Percentiles rank a stretch among this genome's conserved stretches.
phyloP scores from a whole-genome alignment of 2,797 vertebrate genomes.

The Allobates femoralis region DNA sequence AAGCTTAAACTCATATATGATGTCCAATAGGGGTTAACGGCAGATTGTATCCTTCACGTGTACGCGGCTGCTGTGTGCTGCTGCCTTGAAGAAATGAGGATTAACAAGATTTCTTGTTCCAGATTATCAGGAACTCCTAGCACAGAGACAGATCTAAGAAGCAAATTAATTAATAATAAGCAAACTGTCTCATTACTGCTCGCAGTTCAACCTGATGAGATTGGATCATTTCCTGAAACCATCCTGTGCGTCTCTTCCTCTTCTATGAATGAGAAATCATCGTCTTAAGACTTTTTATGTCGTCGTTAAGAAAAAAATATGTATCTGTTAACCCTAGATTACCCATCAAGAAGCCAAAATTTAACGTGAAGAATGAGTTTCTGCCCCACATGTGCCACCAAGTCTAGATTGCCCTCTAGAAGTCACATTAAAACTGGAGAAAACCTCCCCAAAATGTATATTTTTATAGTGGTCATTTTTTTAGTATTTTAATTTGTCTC shows the following conservation, averaged over 20 bases:
- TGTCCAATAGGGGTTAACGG: constrained; percentile 6
- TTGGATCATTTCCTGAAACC: constrained; percentile 52
- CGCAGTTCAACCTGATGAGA: constrained; percentile 17
- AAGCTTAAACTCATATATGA: neutral
- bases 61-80: constrained; percentile 24
- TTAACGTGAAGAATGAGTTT: neutral
- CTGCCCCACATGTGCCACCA: neutral
- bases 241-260: constrained; percentile 8
- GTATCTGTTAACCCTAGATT: neutral
- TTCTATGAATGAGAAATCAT: neutral
- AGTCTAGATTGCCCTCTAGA: too few species aligned
- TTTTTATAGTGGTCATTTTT: too few species aligned
- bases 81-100: constrained; percentile 28
- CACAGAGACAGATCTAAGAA: constrained; percentile 36
- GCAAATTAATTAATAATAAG: constrained; percentile 58
- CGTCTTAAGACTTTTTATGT: neutral
- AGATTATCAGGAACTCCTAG: constrained; percentile 57
- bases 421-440: too few species aligned
- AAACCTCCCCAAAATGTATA: too few species aligned
- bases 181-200: constrained; percentile 54
- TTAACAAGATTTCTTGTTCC: constrained; percentile 58
- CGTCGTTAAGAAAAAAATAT: neutral
- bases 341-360: neutral
- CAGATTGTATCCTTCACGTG: constrained; percentile 38
- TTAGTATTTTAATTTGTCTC: too few species aligned